Conservation (phyloP, 2,113 vertebrate species). For the Cygnus atratus region DNA sequence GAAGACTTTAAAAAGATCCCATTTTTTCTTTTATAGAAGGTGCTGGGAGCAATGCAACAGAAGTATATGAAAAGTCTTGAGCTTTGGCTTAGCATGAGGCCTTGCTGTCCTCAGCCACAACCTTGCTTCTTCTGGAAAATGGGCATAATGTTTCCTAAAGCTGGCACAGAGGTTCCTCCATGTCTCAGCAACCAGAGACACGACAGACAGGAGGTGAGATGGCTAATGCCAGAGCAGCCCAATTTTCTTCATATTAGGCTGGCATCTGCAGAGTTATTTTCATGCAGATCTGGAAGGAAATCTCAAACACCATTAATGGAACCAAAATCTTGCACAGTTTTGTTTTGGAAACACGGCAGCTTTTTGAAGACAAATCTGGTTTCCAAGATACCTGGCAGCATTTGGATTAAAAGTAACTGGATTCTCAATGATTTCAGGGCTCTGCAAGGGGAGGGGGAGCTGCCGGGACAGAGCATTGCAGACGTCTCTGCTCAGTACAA, state of each 20-base stretch:
- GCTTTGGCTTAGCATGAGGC: background rate
- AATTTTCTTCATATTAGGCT: background rate
- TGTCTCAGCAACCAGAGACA: background rate
- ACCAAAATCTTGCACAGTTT: background rate
- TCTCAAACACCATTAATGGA: background rate
- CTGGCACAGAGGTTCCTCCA: background rate
- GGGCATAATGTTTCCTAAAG: background rate
- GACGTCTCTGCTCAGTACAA: background rate
- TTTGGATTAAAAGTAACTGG: background rate
- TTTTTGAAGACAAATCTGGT: background rate
- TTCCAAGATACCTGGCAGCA: background rate
- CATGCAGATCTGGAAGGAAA: background rate
- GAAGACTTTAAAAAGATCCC: background rate
- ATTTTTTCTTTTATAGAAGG: background rate
- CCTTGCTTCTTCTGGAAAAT: background rate
- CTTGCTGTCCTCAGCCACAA: background rate
- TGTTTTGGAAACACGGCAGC: slow-evolving; percentile 18
- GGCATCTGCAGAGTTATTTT: slow-evolving; percentile 22
- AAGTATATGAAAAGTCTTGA: background rate
- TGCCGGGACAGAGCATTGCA: background rate
- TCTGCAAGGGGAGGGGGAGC: background rate
- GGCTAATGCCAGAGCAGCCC: background rate
- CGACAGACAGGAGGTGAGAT: background rate
- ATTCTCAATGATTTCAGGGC: background rate
- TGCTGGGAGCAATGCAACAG: background rate